A percentile compares a stretch with the other conserved stretches of the same genome.
These are phyloP conservation scores for Porphyrio hochstetteri DNA, from an alignment of 2,113 vertebrate species.

Conservation along the genomic window DNA sequence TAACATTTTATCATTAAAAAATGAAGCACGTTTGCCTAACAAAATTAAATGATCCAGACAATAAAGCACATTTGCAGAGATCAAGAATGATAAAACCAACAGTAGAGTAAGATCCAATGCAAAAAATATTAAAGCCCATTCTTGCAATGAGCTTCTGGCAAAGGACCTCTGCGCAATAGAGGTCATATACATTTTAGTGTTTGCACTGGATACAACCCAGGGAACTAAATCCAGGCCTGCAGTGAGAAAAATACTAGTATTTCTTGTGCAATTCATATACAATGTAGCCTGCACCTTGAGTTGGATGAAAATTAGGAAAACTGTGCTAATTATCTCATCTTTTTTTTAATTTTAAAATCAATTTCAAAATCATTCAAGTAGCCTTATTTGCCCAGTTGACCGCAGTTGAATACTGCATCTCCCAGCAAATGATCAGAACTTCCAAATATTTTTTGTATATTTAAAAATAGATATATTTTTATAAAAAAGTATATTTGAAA, in stretches of 20 bases:
- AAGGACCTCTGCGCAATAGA: not conserved
- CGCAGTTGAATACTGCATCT: not conserved
- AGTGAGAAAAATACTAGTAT: not conserved
- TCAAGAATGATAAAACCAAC: conserved; percentile 45
- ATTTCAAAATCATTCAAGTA: not conserved
- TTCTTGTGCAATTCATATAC: not conserved
- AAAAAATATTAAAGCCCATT: conserved; percentile 41
- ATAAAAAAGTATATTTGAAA: not conserved
- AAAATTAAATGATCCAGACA: conserved; percentile 69
- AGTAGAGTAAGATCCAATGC: conserved; percentile 18
- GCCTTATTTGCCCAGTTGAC: not conserved
- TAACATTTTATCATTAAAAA: conserved; percentile 65
- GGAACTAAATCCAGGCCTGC: not conserved
- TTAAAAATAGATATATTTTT: not conserved
- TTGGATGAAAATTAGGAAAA: not conserved
- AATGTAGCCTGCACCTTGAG: not conserved
- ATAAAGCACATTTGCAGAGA: conserved; percentile 61
- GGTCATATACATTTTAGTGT: conserved; percentile 3
- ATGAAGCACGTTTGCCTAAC: conserved; percentile 59
- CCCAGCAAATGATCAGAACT: not conserved
- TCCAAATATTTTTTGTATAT: not conserved
- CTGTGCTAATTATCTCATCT: not conserved
- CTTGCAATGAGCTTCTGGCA: conserved; percentile 22
- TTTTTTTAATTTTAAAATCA: not conserved
- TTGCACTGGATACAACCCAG: not conserved